phyloP scores from a whole-genome alignment of 2,113 vertebrate species.

The Fulica atra region DNA sequence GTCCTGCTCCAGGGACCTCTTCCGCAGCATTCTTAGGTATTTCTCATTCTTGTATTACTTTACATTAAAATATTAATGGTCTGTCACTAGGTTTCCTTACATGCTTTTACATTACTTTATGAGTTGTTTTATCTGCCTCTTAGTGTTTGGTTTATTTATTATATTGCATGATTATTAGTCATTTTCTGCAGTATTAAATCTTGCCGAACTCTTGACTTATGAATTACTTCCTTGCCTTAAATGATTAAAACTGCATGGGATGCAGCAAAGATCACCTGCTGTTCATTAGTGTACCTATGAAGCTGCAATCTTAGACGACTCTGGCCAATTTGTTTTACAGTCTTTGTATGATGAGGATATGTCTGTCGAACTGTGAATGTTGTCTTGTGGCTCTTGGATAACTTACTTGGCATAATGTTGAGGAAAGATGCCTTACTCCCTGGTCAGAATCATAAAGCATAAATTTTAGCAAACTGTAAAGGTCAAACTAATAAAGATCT shows the following conservation, averaged over 20 bases:
- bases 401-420: background rate
- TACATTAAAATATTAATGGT: conserved; percentile 18
- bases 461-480: background rate
- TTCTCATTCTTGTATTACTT: background rate
- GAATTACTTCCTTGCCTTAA: background rate
- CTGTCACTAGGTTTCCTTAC: background rate
- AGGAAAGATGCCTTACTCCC: background rate
- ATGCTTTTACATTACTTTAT: background rate
- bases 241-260: background rate
- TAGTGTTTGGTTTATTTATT: background rate
- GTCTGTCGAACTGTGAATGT: background rate
- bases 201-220: background rate
- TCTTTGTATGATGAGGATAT: background rate
- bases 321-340: background rate
- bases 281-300: background rate
- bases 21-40: background rate
- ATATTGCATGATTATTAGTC: background rate
- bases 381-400: background rate
- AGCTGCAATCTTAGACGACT: background rate
- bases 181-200: background rate
- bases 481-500: background rate
- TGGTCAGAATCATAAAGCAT: background rate
- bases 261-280: background rate
- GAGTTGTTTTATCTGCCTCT: background rate
- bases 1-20: background rate